Percentiles rank a stretch among this genome's conserved stretches.
phyloP scores from a whole-genome alignment of 23 tunicate genomes.

The Trididemnum clinides region DNA sequence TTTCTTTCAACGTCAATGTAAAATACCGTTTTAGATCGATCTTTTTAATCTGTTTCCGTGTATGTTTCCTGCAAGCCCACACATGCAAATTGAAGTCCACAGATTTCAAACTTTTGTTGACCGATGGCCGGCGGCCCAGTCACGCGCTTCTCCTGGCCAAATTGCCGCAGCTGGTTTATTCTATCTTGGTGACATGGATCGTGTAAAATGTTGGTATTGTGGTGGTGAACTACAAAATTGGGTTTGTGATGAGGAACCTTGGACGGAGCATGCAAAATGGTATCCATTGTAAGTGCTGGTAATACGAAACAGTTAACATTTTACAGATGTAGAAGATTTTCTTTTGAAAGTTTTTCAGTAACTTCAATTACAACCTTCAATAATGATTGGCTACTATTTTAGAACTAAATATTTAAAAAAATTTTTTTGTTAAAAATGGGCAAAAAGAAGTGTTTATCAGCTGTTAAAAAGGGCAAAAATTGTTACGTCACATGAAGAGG shows the following conservation, averaged over 20 bases:
- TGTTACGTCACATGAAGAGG: no score
- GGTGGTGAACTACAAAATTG: slow-evolving; percentile 75
- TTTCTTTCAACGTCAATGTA: no score
- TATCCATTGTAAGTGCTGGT: slow-evolving; percentile 78
- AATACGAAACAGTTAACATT: no score
- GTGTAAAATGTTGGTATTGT: slow-evolving; percentile 72
- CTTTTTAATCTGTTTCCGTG: slow-evolving; percentile 61
- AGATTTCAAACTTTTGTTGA: slow-evolving; percentile 59
- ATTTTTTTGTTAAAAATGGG: no score
- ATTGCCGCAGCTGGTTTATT: slow-evolving; percentile 81
- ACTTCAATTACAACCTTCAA: no score
- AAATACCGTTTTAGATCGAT: no score
- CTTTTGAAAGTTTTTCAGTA: no score
- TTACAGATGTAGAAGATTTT: no score
- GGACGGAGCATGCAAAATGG: slow-evolving; percentile 86
- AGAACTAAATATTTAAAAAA: no score
- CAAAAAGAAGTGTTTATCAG: no score
- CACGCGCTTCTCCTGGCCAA: slow-evolving; percentile 58
- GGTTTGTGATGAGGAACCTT: slow-evolving; percentile 81
- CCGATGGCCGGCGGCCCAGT: slow-evolving; percentile 48
- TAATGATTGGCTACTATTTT: no score
- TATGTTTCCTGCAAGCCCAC: slow-evolving; percentile 55
- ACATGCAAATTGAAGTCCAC: slow-evolving; percentile 53
- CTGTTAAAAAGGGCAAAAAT: no score
- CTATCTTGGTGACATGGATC: slow-evolving; percentile 64